Base-by-base conservation (phyloP, 2,113 vertebrate species). In the Onychostoma macrolepis region DNA sequence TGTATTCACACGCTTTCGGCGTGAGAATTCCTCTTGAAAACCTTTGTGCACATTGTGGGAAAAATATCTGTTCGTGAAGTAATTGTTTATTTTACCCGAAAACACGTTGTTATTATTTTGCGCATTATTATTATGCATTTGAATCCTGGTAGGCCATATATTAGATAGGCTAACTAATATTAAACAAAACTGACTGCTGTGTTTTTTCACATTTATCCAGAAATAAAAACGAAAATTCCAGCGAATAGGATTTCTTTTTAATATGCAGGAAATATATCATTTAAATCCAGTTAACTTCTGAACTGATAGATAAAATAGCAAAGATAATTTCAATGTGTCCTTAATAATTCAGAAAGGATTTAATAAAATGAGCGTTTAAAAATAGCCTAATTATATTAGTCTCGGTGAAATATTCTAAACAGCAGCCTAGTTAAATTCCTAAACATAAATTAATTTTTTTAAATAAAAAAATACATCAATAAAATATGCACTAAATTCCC, bases 61-160 rank as follows among this genome's bases (percentile, higher is more conserved):
- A 21, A 74, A 63, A 43, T 33, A 9, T 63, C n/a, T 67, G 53
- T 85, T 11, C 69, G 80, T 53, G 36, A 90, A 89, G 87, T 92
- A 92, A 92, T 90, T 91, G 90, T 89, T 91, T 84, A 90, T 89
- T 93, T 87, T 85, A 38, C 21, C 15, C 33, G 4, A 63, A 10
- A 80, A 82, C n/a, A 5, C 12, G 33, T 15, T 6, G n/a, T n/a
- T n/a, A 80, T 63, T 63, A 26, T 80, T n/a, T 41, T 61, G 24
- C 33, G 1, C 30, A 8, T 61, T n/a, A n/a, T 61, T 80, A 36
- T 38, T 79, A 13, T 17, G 45, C 43, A 50, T 21, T 53, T 33
- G 53, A 58, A 58, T 1, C 53, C 7, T 58, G 30, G 24, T 21
- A 33, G 33, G 33, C 7, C 69, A 21, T 38, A 11, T 9, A 21